Conservation (phyloP, 2,888 invertebrate species). For the Colostygia pectinataria region DNA sequence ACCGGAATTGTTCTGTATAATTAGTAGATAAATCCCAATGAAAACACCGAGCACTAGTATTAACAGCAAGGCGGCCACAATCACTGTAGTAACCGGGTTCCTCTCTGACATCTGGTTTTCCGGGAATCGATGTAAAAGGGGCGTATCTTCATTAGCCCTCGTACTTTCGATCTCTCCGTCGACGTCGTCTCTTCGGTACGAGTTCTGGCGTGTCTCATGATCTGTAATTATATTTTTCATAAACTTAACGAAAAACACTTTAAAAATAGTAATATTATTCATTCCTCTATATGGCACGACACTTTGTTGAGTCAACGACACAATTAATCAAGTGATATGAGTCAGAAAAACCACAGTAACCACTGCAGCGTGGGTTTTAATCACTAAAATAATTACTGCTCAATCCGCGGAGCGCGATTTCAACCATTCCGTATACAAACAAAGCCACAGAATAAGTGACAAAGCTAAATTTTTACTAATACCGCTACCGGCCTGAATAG, state of each 20-base stretch:
- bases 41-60: constrained; percentile 58
- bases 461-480: too few relatives aligned
- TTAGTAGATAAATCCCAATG: constrained; percentile 66
- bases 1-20: constrained; percentile 62
- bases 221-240: constrained; percentile 43
- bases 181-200: constrained; percentile 39
- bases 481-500: too few relatives aligned
- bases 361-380: too few relatives aligned
- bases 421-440: constrained; percentile 22
- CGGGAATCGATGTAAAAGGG: constrained; percentile 54
- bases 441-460: neutral
- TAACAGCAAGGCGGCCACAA: constrained; percentile 52
- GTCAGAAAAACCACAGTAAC: neutral
- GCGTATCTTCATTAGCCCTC: constrained; percentile 49
- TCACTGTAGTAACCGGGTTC: constrained; percentile 42
- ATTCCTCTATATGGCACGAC: neutral
- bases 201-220: constrained; percentile 60
- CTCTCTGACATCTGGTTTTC: constrained; percentile 19
- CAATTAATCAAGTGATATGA: neutral
- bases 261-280: neutral
- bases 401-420: constrained; percentile 24
- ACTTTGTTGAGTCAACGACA: neutral
- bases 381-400: constrained; percentile 24
- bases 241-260: constrained; percentile 6
- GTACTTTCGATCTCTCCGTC: constrained; percentile 30